Evolutionary conservation across 2,797 vertebrate species (phyloP), one percentile per base, ranked within the genome.

Genomic region (Cottoperca gobio): DNA sequence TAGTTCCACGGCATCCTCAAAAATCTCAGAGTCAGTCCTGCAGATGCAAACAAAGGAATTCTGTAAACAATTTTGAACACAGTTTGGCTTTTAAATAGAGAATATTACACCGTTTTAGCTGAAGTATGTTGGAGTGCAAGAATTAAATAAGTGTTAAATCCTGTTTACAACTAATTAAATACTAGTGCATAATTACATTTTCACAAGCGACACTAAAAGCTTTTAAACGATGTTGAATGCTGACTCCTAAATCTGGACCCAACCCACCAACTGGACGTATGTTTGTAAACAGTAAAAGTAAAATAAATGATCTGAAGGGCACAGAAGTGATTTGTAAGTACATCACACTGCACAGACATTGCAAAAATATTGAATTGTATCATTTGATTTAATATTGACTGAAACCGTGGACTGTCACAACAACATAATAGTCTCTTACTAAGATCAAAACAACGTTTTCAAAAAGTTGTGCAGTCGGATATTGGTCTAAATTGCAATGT

Each of bases 1-100:
- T 59, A 99, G 96, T 87, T 99, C 98, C 8, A 99, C 96, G 0
- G 98, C 94, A 86, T 99, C 98, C 70, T 99, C 98, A 4, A 99
- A 99, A 79, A 99, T 97, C 93, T 99, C 98, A 0, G 98, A 99
- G 91, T 99, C 98, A n/a, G 98, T 99, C 90, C 97, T 96, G 83
- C 10, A 83, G 76, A 88, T 9, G 8, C 35, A 60, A 31, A 86
- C 46, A 8, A 53, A 42, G 2, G n/a, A 7, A 33, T 42, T 16
- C 26, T 1, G 7, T 59, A 35, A 52, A 65, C 17, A 50, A 19
- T 40, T 24, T 10, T 6, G 1, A 14, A 48, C 49, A 42, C 4
- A n/a, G 6, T 14, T 48, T 2, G 8, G 3, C 2, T 45, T 40
- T 40, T 6, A 33, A 43, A 52, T 17, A 6, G 10, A 26, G 12